Conservation (phyloP, 2,113 vertebrate species). For the Megatriorchis doriae region DNA sequence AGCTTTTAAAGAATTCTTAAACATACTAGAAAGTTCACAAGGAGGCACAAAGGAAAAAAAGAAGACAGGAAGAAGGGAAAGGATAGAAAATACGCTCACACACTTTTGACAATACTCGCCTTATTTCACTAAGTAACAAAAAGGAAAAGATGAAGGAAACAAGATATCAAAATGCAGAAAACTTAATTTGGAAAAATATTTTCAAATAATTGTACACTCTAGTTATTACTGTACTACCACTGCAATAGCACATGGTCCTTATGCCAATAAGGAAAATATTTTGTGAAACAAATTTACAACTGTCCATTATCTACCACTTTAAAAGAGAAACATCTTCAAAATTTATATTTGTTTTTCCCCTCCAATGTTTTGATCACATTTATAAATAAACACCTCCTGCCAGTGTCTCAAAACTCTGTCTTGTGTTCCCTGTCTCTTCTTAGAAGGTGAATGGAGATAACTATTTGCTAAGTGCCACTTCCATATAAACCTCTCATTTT, state of each 20-base stretch:
- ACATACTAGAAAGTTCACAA: neutral
- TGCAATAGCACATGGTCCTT: too few relatives aligned
- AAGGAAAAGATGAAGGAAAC: neutral
- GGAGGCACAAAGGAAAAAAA: neutral
- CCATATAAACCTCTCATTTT: neutral
- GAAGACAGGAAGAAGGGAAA: neutral
- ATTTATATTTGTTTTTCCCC: neutral
- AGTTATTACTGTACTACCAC: too few relatives aligned
- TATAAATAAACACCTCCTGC: neutral
- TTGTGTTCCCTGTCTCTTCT: neutral
- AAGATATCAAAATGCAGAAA: neutral
- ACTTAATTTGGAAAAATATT: neutral
- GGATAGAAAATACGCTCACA: neutral
- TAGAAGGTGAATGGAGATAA: neutral
- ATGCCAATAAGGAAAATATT: neutral
- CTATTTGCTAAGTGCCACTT: neutral
- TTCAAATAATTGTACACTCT: too few relatives aligned
- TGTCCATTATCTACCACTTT: neutral
- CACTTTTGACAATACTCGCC: accelerated
- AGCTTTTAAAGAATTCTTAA: neutral
- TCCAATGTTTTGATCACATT: neutral
- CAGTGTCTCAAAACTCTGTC: neutral
- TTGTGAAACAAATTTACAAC: neutral
- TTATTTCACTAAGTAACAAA: neutral
- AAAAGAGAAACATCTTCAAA: neutral